phyloP scores from a whole-genome alignment of 92 coral and sea anemone species.

The Anthopleura xanthogrammica region DNA sequence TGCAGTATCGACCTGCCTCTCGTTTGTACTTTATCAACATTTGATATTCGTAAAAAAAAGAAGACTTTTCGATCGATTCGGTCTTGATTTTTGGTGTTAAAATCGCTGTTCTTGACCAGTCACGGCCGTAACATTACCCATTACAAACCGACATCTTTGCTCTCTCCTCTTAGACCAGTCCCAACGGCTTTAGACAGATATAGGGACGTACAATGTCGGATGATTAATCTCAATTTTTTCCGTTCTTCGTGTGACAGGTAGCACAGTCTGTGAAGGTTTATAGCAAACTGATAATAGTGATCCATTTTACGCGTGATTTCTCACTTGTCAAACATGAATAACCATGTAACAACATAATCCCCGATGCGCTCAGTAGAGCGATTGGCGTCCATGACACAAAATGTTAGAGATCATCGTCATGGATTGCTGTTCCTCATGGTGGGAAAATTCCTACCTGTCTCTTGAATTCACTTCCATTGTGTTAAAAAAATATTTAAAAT shows the following conservation, averaged over 20 bases:
- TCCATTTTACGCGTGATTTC: background rate
- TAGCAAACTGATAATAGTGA: background rate
- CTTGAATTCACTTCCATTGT: background rate
- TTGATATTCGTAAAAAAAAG: too few species aligned
- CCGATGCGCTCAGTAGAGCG: slow-evolving; percentile 31
- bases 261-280: background rate
- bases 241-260: background rate
- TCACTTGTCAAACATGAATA: background rate
- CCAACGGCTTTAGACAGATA: background rate
- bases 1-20: slow-evolving; percentile 31
- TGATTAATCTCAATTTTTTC: background rate
- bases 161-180: background rate
- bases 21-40: slow-evolving; percentile 31
- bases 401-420: slow-evolving; percentile 2
- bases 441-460: slow-evolving; percentile 13
- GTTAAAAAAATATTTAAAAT: background rate
- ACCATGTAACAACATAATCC: background rate
- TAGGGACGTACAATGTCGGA: too few species aligned
- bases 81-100: background rate
- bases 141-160: background rate
- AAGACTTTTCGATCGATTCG: background rate
- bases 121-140: background rate
- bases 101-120: background rate
- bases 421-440: slow-evolving; percentile 11
- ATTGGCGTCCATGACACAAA: background rate